A percentile compares a stretch with the other conserved stretches of the same genome.
phyloP scores from a whole-genome alignment of 1,140 invertebrate genomes.

The Holcopasites calliopsidis region DNA sequence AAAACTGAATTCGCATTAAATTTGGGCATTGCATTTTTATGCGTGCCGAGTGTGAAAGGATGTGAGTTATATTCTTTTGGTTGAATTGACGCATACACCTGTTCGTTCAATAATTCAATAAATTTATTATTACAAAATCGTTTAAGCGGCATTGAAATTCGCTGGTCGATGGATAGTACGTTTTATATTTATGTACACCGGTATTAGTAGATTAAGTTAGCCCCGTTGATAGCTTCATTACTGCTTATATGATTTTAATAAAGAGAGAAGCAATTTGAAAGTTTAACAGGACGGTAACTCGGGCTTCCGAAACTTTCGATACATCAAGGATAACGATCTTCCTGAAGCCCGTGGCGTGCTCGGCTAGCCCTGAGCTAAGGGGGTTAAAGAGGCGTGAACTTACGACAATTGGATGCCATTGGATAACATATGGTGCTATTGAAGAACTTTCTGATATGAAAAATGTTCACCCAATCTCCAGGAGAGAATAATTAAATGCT shows the following conservation, averaged over 20 bases:
- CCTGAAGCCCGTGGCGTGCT: slow-evolving; percentile 29
- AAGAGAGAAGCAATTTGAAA: slow-evolving; percentile 46
- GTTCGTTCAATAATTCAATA: background rate
- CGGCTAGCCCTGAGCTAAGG: background rate
- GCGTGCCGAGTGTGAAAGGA: too few species aligned
- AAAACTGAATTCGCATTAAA: too few species aligned
- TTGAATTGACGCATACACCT: too few species aligned
- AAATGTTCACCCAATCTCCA: too few species aligned
- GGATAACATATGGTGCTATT: slow-evolving; percentile 53
- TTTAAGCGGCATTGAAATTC: background rate
- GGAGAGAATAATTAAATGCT: too few species aligned
- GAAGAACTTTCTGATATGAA: slow-evolving; percentile 48
- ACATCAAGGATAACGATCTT: slow-evolving; percentile 52
- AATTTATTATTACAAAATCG: slow-evolving; percentile 1
- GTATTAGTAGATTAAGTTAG: background rate
- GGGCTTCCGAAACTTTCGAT: slow-evolving; percentile 44
- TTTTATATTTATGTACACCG: background rate
- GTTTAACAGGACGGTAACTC: slow-evolving; percentile 29
- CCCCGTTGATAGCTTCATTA: slow-evolving; percentile 32
- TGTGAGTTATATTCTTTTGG: too few species aligned
- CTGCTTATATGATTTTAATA: slow-evolving; percentile 49
- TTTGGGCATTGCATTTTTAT: too few species aligned
- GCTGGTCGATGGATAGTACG: background rate
- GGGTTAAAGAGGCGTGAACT: slow-evolving; percentile 56
- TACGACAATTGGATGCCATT: slow-evolving; percentile 58